Conservation (phyloP, 2,797 vertebrate species). For the Eremophila alpestris region DNA sequence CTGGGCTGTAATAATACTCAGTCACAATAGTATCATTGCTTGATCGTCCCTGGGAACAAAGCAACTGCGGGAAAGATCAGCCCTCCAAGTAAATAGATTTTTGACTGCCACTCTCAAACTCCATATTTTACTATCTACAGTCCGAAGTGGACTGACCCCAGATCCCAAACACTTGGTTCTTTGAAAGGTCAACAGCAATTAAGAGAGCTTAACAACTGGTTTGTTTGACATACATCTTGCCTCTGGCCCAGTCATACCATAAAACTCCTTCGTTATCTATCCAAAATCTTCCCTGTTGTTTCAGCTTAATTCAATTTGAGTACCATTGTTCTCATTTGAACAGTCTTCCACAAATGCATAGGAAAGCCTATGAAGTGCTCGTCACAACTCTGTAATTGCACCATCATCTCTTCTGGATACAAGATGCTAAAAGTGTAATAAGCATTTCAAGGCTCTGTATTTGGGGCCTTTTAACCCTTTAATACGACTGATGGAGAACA, state of each 20-base stretch:
- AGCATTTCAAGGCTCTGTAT: slow-evolving; percentile 53
- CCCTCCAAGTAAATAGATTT: background rate
- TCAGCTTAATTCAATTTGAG: slow-evolving; percentile 61
- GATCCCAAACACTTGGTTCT: background rate
- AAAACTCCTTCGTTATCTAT: slow-evolving; percentile 12
- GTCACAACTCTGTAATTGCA: slow-evolving; percentile 46
- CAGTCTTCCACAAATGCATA: slow-evolving; percentile 23
- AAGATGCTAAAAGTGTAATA: slow-evolving; percentile 46
- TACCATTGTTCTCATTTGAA: slow-evolving; percentile 31
- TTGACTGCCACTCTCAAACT: background rate
- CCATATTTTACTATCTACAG: background rate
- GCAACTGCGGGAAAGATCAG: background rate
- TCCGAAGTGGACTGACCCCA: background rate
- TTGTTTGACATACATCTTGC: slow-evolving; percentile 3
- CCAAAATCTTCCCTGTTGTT: slow-evolving; percentile 15
- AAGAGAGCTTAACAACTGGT: background rate
- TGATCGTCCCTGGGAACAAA: background rate
- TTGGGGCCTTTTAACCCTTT: slow-evolving; percentile 45
- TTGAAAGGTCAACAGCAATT: background rate
- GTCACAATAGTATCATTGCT: background rate
- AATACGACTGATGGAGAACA: background rate
- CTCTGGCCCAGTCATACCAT: background rate
- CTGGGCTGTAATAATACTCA: background rate
- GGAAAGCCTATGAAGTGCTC: slow-evolving; percentile 25
- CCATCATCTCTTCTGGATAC: slow-evolving; percentile 36